phyloP scores from a whole-genome alignment of 92 coral and sea anemone genomes.

The Zoanthus sociatus region DNA sequence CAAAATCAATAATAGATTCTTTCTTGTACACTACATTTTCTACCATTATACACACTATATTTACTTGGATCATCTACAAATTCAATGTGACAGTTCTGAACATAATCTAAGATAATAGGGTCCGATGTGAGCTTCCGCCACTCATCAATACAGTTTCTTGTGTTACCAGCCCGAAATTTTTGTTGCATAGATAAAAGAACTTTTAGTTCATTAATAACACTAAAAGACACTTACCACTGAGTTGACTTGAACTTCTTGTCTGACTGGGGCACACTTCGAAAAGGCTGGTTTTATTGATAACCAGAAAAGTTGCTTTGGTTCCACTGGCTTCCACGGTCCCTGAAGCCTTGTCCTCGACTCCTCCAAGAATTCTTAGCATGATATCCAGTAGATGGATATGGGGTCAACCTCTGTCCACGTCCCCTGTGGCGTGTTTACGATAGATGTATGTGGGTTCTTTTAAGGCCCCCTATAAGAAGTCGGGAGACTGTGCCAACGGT shows the following conservation, averaged over 20 bases:
- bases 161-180: too few species aligned
- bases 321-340: slow-evolving; percentile 19
- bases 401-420: slow-evolving; percentile 37
- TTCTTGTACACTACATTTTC: too few species aligned
- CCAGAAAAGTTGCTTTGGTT: slow-evolving; percentile 12
- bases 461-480: too few species aligned
- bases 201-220: slow-evolving; percentile 22
- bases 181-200: slow-evolving; percentile 11
- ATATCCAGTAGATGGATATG: slow-evolving; percentile 32
- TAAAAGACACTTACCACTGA: slow-evolving; percentile 21
- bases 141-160: too few species aligned
- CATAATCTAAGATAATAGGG: too few species aligned
- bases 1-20: too few species aligned
- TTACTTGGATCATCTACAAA: too few species aligned
- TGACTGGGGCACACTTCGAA: slow-evolving; percentile 53
- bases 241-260: slow-evolving; percentile 48
- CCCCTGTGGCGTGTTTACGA: slow-evolving; percentile 21
- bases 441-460: too few species aligned
- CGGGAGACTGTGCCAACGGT: too few species aligned
- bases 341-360: slow-evolving; percentile 32
- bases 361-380: slow-evolving; percentile 1
- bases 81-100: too few species aligned
- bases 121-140: too few species aligned
- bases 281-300: slow-evolving; percentile 38
- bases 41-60: too few species aligned